Conservation (phyloP, 2,113 vertebrate species). For the Turnix velox region DNA sequence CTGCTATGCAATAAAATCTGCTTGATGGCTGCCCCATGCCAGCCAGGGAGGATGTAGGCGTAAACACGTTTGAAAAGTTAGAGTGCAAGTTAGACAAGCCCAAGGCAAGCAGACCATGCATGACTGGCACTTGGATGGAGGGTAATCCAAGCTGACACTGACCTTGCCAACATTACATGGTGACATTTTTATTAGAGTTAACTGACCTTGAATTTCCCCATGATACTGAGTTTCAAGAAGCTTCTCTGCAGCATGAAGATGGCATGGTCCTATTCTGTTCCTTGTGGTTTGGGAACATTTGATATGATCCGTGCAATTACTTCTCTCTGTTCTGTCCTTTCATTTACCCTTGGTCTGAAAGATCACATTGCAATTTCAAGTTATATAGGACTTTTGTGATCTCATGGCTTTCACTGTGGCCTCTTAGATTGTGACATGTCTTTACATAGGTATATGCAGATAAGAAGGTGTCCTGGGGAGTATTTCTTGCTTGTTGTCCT, state of each 20-base stretch:
- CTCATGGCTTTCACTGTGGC: background rate
- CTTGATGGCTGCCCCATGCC: background rate
- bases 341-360: background rate
- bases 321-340: background rate
- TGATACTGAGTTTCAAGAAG: background rate
- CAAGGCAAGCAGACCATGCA: constrained; percentile 19
- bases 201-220: background rate
- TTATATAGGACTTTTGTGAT: background rate
- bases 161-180: constrained; percentile 9
- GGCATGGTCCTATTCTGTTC: background rate
- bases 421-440: background rate
- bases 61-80: background rate
- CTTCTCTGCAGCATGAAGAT: background rate
- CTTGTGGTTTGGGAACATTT: background rate
- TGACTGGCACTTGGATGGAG: constrained; percentile 23
- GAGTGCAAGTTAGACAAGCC: background rate
- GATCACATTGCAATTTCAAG: background rate
- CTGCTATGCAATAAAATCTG: background rate
- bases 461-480: background rate
- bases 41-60: background rate
- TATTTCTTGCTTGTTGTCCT: background rate
- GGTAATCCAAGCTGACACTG: constrained; percentile 52
- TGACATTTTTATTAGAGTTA: background rate
- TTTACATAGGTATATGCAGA: background rate
- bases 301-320: background rate